Conservation (phyloP, 2,888 invertebrate species). For the Tineola bisselliella region DNA sequence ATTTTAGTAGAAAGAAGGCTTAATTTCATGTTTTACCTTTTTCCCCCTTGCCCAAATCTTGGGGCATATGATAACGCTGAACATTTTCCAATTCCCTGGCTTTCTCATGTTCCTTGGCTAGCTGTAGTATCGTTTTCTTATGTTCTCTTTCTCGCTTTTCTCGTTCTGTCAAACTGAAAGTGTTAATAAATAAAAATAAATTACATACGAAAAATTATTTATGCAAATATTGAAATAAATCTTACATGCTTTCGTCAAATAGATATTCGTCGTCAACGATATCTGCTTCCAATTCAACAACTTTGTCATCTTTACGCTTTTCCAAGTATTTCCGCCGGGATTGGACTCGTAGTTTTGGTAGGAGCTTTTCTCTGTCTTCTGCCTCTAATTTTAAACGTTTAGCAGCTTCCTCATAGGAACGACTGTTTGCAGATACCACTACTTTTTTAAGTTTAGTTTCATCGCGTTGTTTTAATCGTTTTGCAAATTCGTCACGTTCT, state of each 20-base stretch:
- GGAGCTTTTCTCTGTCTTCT: constrained; percentile 84
- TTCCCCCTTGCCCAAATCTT: constrained; percentile 81
- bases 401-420: constrained; percentile 87
- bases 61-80: constrained; percentile 94
- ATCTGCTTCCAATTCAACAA: constrained; percentile 93
- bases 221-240: background rate
- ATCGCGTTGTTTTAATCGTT: constrained; percentile 87
- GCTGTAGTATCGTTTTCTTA: constrained; percentile 87
- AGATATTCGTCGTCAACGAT: constrained; percentile 96
- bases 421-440: constrained; percentile 72
- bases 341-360: constrained; percentile 89
- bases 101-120: constrained; percentile 95
- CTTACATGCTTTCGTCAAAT: constrained; percentile 88
- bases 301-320: constrained; percentile 96
- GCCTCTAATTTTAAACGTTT: constrained; percentile 89
- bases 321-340: constrained; percentile 94
- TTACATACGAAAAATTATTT: constrained; percentile 9
- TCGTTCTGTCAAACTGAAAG: constrained; percentile 80
- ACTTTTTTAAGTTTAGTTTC: constrained; percentile 87
- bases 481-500: constrained; percentile 94
- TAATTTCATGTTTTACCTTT: constrained; percentile 42
- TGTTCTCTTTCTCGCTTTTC: constrained; percentile 88
- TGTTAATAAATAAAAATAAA: constrained; percentile 1
- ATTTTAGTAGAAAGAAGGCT: background rate
- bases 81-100: constrained; percentile 93